Evolutionary conservation across 2,888 invertebrate species (phyloP).

Genomic region (Drosophila neoperkinsi): DNA sequence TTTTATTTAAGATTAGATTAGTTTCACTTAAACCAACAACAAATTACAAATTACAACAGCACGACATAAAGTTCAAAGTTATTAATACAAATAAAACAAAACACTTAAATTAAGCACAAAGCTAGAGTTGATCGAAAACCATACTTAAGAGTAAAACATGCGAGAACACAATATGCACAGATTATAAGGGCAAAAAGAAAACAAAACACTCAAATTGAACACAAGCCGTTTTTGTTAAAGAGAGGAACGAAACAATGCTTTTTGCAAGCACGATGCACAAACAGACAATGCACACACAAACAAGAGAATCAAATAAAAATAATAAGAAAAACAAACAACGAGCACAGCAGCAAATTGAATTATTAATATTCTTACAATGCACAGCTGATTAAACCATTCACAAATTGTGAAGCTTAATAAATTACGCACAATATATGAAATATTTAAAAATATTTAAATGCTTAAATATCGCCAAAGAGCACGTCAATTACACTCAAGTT

Average conservation of each 20-base stretch:
- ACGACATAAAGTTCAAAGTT: not conserved
- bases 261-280: not conserved
- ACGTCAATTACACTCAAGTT: not conserved
- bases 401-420: not conserved
- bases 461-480: not conserved
- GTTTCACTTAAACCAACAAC: not conserved
- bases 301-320: not conserved
- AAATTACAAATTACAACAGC: not conserved
- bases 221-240: not conserved
- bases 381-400: not conserved
- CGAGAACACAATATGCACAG: not conserved
- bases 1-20: not conserved
- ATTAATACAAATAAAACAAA: not conserved
- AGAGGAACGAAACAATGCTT: not conserved
- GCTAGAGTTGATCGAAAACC: not conserved
- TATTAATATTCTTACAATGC: not conserved
- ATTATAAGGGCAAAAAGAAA: not conserved
- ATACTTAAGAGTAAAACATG: not conserved
- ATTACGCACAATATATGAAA: not conserved
- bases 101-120: not conserved
- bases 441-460: not conserved
- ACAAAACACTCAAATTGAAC: not conserved
- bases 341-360: not conserved
- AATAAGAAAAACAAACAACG: not conserved
- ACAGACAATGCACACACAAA: not conserved